A percentile compares a stretch with the other conserved stretches of the same genome.
These are phyloP conservation scores for Platycheirus albimanus DNA, from an alignment of 2,888 invertebrate species.

Conservation along the genomic window DNA sequence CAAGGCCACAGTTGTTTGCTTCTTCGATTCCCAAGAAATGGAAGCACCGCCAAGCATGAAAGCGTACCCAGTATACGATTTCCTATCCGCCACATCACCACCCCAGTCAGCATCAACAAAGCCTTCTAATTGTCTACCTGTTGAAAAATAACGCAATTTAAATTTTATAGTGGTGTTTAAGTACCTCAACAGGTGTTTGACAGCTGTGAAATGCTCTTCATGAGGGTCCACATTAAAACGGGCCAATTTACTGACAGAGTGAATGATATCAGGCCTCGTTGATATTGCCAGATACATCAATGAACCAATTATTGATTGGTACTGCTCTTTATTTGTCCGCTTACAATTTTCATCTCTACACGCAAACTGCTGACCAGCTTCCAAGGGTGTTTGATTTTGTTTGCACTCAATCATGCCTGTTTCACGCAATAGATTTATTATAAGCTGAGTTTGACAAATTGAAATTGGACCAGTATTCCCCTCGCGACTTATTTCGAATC, in stretches of 20 bases:
- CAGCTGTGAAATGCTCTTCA: slow-evolving; percentile 55
- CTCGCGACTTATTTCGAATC: slow-evolving; percentile 23
- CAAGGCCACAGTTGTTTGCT: not conserved
- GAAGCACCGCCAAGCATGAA: slow-evolving; percentile 50
- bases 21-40: slow-evolving; percentile 58
- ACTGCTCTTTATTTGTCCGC: slow-evolving; percentile 5
- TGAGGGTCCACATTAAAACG: slow-evolving; percentile 42
- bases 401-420: slow-evolving; percentile 6
- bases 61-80: slow-evolving; percentile 56
- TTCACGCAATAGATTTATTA: slow-evolving; percentile 2
- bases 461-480: slow-evolving; percentile 11
- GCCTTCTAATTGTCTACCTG: slow-evolving; percentile 22
- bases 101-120: slow-evolving; percentile 72
- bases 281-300: slow-evolving; percentile 57
- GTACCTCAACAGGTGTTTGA: slow-evolving; percentile 65
- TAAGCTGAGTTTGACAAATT: slow-evolving; percentile 24
- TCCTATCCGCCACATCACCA: slow-evolving; percentile 45
- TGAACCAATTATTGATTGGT: slow-evolving; percentile 64
- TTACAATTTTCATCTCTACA: slow-evolving; percentile 21
- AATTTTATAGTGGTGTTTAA: slow-evolving; percentile 40
- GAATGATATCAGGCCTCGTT: slow-evolving; percentile 61
- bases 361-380: slow-evolving; percentile 23
- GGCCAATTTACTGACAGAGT: slow-evolving; percentile 42
- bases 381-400: slow-evolving; percentile 7
- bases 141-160: slow-evolving; percentile 24